Base-by-base conservation (phyloP, 2,888 invertebrate genomes). In the Rhagium mordax region DNA sequence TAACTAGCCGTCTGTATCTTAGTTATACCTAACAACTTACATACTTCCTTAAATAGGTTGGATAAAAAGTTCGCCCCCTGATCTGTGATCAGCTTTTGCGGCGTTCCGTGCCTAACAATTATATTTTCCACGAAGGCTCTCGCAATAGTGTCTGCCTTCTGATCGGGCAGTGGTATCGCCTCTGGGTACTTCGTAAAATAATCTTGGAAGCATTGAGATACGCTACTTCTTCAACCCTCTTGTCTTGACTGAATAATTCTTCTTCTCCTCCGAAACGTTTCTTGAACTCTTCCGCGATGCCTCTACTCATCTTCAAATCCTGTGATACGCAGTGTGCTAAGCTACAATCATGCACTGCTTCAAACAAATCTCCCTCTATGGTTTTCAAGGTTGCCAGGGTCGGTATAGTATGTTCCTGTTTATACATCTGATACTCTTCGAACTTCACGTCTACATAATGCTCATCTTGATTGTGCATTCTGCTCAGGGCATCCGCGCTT, bases 81-180 rank as follows among this genome's bases (percentile, higher is more conserved):
- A 53, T 53, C 57, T 5, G 57, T 57, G 6, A 57, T 6, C 2
- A 51, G 16, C 4, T 65, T 51, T 27, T 51, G 8, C 2, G 83
- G 82, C 7, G 75, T 76, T 7, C 83, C 82, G 64, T 82, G 81
- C 13, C 78, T 57, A 5, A 74, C 48, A 8, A 84, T 73, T 2
- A 81, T 78, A 10, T 79, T 27, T 8, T 71, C 70, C 2, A 79
- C 75, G 41, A 83, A 78, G 3, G 69, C 74, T 57, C 71, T 70
- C 0, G 80, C 81, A 2, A 81, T 72, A 0, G 79, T 82, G 29
- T 76, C 73, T 0, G 83, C 75, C 3, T 70, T 69, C 33, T 79
- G 79, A 68, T 82, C 72, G 0, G 76, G 70, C 10, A 83, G 18
- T 0, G 82, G 74, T 13, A 82, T 76, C 2, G 78, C 80, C 75